Evolutionary conservation across 1,140 invertebrate species (phyloP).

Genomic region (Lepidurus couesii): DNA sequence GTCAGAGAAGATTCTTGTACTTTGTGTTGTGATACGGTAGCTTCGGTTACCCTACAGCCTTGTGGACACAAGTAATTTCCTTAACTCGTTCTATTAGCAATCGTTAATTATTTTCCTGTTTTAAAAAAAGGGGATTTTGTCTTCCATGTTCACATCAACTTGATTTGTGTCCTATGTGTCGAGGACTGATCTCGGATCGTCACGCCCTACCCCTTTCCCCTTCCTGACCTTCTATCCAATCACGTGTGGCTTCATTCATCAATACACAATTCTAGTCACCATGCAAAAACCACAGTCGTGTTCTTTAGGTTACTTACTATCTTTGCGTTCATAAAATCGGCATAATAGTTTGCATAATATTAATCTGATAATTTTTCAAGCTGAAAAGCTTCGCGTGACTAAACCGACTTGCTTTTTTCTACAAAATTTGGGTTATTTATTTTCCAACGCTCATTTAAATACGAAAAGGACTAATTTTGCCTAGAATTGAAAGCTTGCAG

Average conservation of each 20-base stretch:
- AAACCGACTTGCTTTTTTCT: too few relatives aligned
- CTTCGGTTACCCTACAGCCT: constrained; percentile 65
- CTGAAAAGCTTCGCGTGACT: too few relatives aligned
- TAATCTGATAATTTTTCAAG: too few relatives aligned
- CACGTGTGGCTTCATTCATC: background rate
- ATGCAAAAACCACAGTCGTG: too few relatives aligned
- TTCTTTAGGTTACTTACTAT: too few relatives aligned
- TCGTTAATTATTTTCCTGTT: constrained; percentile 36
- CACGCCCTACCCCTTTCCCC: background rate
- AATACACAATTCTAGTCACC: constrained; percentile 15
- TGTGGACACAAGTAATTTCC: constrained; percentile 68
- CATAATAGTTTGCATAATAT: too few relatives aligned
- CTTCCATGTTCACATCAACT: constrained; percentile 68
- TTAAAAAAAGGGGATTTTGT: constrained; percentile 73
- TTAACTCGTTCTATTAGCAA: constrained; percentile 27
- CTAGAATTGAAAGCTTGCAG: background rate
- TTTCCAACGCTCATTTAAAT: too few relatives aligned
- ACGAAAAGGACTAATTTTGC: background rate
- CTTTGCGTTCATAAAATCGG: too few relatives aligned
- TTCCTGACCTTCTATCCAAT: background rate
- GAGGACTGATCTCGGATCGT: constrained; percentile 55
- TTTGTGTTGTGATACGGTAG: constrained; percentile 75
- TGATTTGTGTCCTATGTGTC: constrained; percentile 81
- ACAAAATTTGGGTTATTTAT: too few relatives aligned
- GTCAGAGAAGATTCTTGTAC: constrained; percentile 81